Evolutionary conservation across 2,797 vertebrate genomes (phyloP), one percentile per base, ranked within the genome.

Genomic region (Fistularia tabacaria): DNA sequence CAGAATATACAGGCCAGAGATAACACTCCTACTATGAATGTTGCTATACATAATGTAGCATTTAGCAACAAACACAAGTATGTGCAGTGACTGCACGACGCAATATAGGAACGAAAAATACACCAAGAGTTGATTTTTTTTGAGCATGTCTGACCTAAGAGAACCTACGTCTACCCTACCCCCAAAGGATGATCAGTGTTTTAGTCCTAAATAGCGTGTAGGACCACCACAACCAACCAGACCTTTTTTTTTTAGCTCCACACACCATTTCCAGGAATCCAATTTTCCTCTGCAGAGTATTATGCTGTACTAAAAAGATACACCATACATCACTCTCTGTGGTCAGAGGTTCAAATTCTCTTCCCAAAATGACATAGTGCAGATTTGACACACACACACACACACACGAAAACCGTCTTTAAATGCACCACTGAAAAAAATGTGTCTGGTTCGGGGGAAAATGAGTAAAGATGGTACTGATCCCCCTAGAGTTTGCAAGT

Each of bases 41-140:
- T 77, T 83, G 80, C 76, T 65, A 60, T 83, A 81, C 81, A 75
- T 79, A 82, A 82, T 74, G 74, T 79, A 83, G 81, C 79, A 83
- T 77, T 74, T 79, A 82, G 82, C 82, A 84, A 84, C 81, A 66
- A 3, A 59, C 57, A 74, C 67, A 80, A 65, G 44, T 69, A 71
- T 73, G 73, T 73, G 80, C 81, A 62, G 64, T 79, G 67, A 80
- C 76, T 66, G 66, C 64, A 65, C 68, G 60, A 70, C 44, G 48
- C 59, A 63, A 82, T 48, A 55, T 25, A 74, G 69, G 76, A 62
- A 44, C 64, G 47, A 67, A 79, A 79, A 71, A 74, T 39, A 71
- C 61, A 52, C 48, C 36, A 9, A 38, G 38, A 50, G 37, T 41
- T 25, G 25, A 25, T 25, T 25, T 25, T 25, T n/a, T 25, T 25